Conservation (phyloP, 2,113 vertebrate genomes). For the Gasterosteus nipponicus region DNA sequence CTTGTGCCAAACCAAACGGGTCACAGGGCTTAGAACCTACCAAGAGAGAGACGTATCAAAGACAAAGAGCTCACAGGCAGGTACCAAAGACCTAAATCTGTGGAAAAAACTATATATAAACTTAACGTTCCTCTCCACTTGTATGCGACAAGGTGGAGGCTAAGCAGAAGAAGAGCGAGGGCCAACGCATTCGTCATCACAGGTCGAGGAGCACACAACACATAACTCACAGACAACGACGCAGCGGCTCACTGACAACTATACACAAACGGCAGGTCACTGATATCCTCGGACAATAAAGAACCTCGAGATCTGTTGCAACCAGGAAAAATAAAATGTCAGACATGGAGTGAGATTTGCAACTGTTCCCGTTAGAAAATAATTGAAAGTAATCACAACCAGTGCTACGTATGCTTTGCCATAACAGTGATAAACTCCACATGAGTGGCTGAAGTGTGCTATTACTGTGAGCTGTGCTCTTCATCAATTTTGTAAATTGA, state of each 20-base stretch:
- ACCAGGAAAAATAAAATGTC: conserved; percentile 36
- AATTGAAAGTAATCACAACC: conserved; percentile 51
- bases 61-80: conserved; percentile 64
- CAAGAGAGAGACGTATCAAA: conserved; percentile 48
- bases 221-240: conserved; percentile 49
- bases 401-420: conserved; percentile 35
- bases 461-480: conserved; percentile 35
- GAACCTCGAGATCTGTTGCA: conserved; percentile 11
- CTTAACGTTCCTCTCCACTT: conserved; percentile 45
- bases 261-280: conserved; percentile 24
- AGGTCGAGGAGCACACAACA: conserved; percentile 24
- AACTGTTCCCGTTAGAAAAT: conserved; percentile 37
- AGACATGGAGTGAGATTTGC: conserved; percentile 22
- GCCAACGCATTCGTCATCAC: conserved; percentile 49
- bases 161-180: conserved; percentile 33
- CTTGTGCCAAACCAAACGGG: conserved; percentile 74
- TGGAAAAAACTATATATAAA: conserved; percentile 54
- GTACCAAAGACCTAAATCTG: conserved; percentile 61
- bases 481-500: conserved; percentile 27
- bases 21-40: conserved; percentile 50
- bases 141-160: conserved; percentile 30
- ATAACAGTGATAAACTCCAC: conserved; percentile 53
- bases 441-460: conserved; percentile 41
- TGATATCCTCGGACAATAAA: conserved; percentile 13
- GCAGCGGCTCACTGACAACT: conserved; percentile 23